Evolutionary conservation across 1,140 invertebrate species (phyloP), one percentile per base, ranked within the genome.

Genomic region (Portunus trituberculatus): DNA sequence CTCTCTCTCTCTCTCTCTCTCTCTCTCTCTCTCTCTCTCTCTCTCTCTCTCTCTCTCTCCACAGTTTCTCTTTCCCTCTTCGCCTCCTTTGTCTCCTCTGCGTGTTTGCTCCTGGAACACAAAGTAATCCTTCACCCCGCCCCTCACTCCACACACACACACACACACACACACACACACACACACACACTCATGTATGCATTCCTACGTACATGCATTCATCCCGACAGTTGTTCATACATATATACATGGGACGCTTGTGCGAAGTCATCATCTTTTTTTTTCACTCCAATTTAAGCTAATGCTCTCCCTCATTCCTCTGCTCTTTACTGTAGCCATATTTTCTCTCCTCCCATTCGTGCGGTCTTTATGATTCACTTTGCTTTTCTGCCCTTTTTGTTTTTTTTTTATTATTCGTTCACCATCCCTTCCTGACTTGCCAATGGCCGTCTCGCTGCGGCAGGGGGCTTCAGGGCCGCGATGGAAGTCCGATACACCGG

Each of bases 21-120:
- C 67, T 76, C 25, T 76, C 67, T 76, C 67, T 76, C 67, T 76
- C 67, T 76, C 67, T 76, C 67, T 76, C 25, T 76, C 16, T 76
- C 67, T 76, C 67, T 76, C 67, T 76, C 67, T 76, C 67, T 76
- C 67, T n/a, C 25, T 39, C n/a, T 14, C 83, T 25, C n/a, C 16
- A 39, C 83, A 29, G 28, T 86, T 39, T 86, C 32, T 86, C 83
- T 31, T 29, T 39, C 83, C 83, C 83, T 31, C 83, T 39, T 39
- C 83, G 83, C 31, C 86, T 46, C 86, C 31, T 39, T 88, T 46
- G 45, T 46, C 45, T 88, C 32, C 86, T 46, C 67, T 76, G 67
- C 8, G n/a, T 76, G n/a, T 76, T 76, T 76, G 67, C 67, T n/a
- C n/a, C 67, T n/a, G n/a, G 67, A 76, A 25, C 67, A 76, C 67